phyloP scores from a whole-genome alignment of 2,888 invertebrate genomes.

The Hydropsyche betteni region DNA sequence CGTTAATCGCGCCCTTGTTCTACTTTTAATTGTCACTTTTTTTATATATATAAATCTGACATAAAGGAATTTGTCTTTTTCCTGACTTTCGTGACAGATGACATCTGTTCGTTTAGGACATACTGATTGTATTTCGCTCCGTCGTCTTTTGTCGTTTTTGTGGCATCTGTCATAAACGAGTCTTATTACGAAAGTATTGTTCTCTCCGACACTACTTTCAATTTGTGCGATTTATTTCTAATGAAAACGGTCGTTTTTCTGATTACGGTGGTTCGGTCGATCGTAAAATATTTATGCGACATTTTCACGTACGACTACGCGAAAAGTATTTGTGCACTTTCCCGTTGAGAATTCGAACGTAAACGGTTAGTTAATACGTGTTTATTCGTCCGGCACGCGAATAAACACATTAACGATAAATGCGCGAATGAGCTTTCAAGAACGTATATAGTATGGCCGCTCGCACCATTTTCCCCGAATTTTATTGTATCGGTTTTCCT shows the following conservation, averaged over 20 bases:
- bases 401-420: conserved; percentile 29
- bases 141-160: neutral
- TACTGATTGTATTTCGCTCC: neutral
- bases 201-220: neutral
- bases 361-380: conserved; percentile 17
- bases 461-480: neutral
- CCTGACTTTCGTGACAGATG: neutral
- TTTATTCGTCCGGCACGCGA: conserved; percentile 25
- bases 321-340: neutral
- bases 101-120: neutral
- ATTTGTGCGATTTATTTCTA: neutral
- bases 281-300: neutral
- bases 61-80: no score
- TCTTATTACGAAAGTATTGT: neutral
- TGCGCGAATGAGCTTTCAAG: conserved; percentile 16
- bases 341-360: neutral
- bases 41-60: no score
- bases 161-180: conserved; percentile 6
- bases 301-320: neutral
- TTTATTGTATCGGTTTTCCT: conserved; percentile 28
- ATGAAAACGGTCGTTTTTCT: neutral
- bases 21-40: no score
- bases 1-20: no score
- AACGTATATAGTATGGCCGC: no score
- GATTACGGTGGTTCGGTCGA: neutral